A percentile compares a stretch with the other conserved stretches of the same genome.
phyloP scores from a whole-genome alignment of 2,113 vertebrate species.

The Nipponia nippon region DNA sequence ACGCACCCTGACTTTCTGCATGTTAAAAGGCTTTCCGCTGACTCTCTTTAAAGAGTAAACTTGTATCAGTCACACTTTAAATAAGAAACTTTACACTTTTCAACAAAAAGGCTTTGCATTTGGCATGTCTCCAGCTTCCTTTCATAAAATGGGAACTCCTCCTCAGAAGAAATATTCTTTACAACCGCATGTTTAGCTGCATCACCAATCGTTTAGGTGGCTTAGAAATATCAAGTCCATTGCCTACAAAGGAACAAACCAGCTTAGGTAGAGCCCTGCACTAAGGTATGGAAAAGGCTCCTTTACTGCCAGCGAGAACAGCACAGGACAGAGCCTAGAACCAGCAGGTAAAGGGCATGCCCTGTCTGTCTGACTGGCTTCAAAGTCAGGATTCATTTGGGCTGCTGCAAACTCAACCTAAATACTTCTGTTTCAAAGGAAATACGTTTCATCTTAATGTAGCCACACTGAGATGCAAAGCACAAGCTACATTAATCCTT shows the following conservation, averaged over 20 bases:
- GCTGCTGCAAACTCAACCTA: not conserved
- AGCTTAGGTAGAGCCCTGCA: not conserved
- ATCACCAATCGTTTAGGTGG: not conserved
- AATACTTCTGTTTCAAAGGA: not conserved
- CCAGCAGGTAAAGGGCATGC: not conserved
- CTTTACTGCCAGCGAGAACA: not conserved
- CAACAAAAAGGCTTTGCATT: not conserved
- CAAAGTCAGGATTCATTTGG: not conserved
- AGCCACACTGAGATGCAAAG: not conserved
- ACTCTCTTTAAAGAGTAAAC: not conserved
- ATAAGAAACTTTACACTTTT: not conserved
- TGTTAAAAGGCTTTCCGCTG: not conserved
- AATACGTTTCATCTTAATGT: not conserved
- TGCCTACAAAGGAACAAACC: not conserved
- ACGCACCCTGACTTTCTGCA: not conserved
- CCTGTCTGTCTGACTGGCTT: not conserved
- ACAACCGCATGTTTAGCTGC: not conserved
- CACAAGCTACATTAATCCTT: not conserved
- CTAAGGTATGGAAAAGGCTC: not conserved
- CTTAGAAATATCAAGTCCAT: not conserved
- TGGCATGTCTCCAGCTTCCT: not conserved
- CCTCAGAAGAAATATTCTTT: not conserved
- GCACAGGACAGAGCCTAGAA: not conserved
- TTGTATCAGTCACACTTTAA: not conserved
- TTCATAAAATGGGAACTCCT: not conserved